Evolutionary conservation across 2,888 invertebrate species (phyloP).

Genomic region (Merodon equestris): DNA sequence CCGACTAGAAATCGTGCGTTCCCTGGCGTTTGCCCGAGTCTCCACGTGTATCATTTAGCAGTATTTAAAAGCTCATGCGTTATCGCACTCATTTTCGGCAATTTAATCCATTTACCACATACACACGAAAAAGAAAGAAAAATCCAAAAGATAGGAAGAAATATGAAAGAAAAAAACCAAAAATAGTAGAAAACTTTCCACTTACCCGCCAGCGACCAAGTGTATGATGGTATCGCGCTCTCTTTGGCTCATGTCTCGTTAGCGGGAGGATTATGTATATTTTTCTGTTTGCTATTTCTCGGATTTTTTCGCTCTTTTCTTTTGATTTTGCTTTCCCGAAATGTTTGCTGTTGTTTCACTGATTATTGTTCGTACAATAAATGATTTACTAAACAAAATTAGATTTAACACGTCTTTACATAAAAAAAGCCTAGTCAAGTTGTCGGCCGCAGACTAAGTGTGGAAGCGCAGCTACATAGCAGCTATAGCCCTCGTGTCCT

Average conservation of each 20-base stretch:
- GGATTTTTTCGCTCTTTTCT: no score
- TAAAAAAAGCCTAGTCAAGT: not conserved
- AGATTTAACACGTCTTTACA: not conserved
- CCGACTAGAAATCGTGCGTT: no score
- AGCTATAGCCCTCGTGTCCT: not conserved
- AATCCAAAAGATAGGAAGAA: not conserved
- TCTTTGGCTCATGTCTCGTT: constrained; percentile 77
- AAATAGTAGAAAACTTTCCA: constrained; percentile 72
- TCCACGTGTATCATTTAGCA: no score
- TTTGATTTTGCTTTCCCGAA: no score
- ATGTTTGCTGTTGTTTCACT: no score
- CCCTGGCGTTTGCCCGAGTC: no score
- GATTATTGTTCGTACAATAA: constrained; percentile 9
- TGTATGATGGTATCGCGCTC: constrained; percentile 94
- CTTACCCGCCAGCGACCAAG: constrained; percentile 97
- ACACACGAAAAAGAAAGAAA: no score
- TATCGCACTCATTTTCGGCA: no score
- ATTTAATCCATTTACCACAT: no score
- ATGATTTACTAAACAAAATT: no score
- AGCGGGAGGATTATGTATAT: constrained; percentile 12
- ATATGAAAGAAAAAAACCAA: not conserved
- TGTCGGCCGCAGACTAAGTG: constrained; percentile 10
- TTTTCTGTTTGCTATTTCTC: no score
- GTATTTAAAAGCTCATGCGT: no score
- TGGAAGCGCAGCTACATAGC: constrained; percentile 45